Percentiles rank a stretch among this genome's conserved stretches.
phyloP scores from a whole-genome alignment of 1,140 invertebrate species.

The Drosophila repleta region DNA sequence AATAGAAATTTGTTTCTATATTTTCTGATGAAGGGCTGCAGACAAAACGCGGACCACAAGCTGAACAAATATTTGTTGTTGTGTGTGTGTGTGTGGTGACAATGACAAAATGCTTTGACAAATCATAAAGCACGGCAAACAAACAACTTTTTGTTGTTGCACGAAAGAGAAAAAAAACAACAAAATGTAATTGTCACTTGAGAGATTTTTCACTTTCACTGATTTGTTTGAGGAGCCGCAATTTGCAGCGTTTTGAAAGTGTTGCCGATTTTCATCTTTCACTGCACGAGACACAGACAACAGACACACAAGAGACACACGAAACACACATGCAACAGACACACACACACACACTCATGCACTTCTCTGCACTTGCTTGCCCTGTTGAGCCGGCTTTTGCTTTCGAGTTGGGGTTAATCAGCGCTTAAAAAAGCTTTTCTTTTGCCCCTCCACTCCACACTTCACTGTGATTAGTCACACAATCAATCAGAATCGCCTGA shows the following conservation, averaged over 20 bases:
- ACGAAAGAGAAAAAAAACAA: conserved; percentile 51
- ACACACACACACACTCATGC: conserved; percentile 12
- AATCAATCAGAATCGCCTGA: conserved; percentile 58
- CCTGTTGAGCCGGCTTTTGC: conserved; percentile 37
- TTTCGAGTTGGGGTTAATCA: conserved; percentile 4
- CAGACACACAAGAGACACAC: conserved; percentile 14
- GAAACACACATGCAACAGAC: not conserved
- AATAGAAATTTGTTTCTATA: conserved; percentile 38
- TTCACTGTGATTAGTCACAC: conserved; percentile 54
- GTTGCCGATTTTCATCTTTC: conserved; percentile 60
- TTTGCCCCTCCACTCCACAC: not conserved
- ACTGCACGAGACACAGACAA: conserved; percentile 27
- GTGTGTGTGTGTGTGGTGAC: not conserved
- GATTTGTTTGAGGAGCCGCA: conserved; percentile 65
- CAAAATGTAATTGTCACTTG: conserved; percentile 76
- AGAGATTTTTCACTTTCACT: conserved; percentile 79
- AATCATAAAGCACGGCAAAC: conserved; percentile 43
- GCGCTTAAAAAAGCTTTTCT: conserved; percentile 19
- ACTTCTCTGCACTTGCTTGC: conserved; percentile 7
- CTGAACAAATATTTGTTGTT: conserved; percentile 67
- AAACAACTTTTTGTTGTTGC: conserved; percentile 48
- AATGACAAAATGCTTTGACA: conserved; percentile 37
- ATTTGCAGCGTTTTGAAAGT: conserved; percentile 63
- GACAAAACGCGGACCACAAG: conserved; percentile 30
- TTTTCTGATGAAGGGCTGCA: conserved; percentile 23